A percentile compares a stretch with the other conserved stretches of the same genome.
Conservation (phyloP, 2,888 invertebrate genomes). For the Glyphotaelius pellucidus region DNA sequence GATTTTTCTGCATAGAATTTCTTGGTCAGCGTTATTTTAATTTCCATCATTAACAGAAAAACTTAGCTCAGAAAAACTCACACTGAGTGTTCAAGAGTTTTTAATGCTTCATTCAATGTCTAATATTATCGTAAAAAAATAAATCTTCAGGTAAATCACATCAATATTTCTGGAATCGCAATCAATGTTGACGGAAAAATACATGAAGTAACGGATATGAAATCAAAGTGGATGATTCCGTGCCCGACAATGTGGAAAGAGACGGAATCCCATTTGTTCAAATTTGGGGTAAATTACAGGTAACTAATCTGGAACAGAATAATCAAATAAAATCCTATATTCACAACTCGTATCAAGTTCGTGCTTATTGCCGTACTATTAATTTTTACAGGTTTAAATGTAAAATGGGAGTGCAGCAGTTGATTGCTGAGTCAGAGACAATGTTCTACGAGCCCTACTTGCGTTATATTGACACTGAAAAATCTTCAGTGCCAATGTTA, state of each 20-base stretch:
- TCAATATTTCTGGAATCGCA: slow-evolving; percentile 73
- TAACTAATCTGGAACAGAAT: slow-evolving; percentile 25
- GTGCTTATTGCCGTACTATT: background rate
- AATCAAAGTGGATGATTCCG: slow-evolving; percentile 67
- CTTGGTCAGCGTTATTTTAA: background rate
- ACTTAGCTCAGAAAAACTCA: background rate
- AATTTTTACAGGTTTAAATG: slow-evolving; percentile 61
- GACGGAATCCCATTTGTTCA: slow-evolving; percentile 68
- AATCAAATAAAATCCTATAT: background rate
- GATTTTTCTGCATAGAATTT: too few relatives aligned
- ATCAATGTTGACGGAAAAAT: slow-evolving; percentile 72
- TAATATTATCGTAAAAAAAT: slow-evolving; percentile 51
- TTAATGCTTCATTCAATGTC: background rate
- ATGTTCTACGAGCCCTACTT: slow-evolving; percentile 78
- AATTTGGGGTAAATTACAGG: slow-evolving; percentile 72
- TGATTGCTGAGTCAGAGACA: slow-evolving; percentile 70
- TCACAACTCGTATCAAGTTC: background rate
- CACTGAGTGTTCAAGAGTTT: background rate
- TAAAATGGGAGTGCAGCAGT: slow-evolving; percentile 69
- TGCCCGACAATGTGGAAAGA: slow-evolving; percentile 68
- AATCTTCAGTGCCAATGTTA: slow-evolving; percentile 68
- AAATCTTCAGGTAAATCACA: slow-evolving; percentile 66
- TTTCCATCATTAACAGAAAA: background rate
- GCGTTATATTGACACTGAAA: slow-evolving; percentile 71
- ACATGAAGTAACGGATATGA: slow-evolving; percentile 70